A percentile compares a stretch with the other conserved stretches of the same genome.
These are phyloP conservation scores for Clamator glandarius DNA, from an alignment of 2,797 vertebrate species.

Conservation along the genomic window DNA sequence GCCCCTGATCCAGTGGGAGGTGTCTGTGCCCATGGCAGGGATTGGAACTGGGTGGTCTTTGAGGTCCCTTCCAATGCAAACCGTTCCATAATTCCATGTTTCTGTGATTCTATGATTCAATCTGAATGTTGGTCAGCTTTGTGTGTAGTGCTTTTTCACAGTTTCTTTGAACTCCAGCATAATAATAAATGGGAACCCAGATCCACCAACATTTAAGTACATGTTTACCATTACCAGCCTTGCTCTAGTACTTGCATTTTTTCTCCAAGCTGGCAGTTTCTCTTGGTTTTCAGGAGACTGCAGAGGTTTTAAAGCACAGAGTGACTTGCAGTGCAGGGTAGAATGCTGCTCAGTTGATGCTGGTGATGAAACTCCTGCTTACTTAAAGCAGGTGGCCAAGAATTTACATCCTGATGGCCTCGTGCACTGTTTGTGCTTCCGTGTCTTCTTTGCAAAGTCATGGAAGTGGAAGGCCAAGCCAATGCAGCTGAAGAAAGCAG, in stretches of 20 bases:
- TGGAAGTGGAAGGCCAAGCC: background rate
- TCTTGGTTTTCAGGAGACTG: background rate
- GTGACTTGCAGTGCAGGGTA: background rate
- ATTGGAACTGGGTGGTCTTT: too few species aligned
- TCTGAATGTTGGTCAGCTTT: accelerated
- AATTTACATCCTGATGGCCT: accelerated
- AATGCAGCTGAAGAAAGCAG: background rate
- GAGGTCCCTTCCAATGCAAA: too few species aligned
- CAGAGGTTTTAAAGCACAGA: background rate
- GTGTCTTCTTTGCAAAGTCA: background rate
- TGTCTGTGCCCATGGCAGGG: too few species aligned
- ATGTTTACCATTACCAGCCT: background rate
- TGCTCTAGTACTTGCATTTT: background rate
- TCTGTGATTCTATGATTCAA: background rate
- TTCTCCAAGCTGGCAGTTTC: background rate
- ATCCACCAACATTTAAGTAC: background rate
- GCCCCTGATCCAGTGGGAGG: too few species aligned
- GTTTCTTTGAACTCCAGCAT: background rate
- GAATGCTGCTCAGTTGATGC: background rate
- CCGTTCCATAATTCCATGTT: too few species aligned
- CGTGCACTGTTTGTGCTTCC: background rate
- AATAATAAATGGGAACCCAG: background rate
- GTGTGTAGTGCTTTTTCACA: background rate
- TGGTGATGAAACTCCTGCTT: background rate
- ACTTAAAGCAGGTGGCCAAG: background rate